Evolutionary conservation across 1,140 invertebrate species (phyloP).

Genomic region (Drosophila pectinifera): DNA sequence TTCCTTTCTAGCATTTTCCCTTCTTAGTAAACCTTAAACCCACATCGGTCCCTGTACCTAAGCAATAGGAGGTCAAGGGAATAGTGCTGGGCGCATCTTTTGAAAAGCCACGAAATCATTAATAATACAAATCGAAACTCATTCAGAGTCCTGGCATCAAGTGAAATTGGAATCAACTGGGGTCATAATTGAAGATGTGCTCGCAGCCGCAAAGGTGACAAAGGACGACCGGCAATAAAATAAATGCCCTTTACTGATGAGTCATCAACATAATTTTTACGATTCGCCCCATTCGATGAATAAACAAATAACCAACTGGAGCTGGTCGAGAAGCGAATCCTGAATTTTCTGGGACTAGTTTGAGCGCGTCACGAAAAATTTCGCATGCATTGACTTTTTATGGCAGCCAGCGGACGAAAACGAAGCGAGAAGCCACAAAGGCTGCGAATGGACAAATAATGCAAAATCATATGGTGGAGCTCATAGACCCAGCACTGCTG

Average conservation of each 20-base stretch:
- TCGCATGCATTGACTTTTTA: conserved; percentile 84
- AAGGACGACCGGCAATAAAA: conserved; percentile 71
- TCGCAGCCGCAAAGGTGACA: conserved; percentile 57
- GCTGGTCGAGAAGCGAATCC: conserved; percentile 26
- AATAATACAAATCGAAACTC: conserved; percentile 80
- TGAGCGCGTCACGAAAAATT: conserved; percentile 78
- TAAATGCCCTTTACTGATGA: conserved; percentile 84
- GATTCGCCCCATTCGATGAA: conserved; percentile 77
- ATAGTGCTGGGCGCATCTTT: not conserved
- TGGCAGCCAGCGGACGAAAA: conserved; percentile 40
- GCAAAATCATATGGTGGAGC: conserved; percentile 82
- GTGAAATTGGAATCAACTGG: conserved; percentile 60
- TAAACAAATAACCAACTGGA: conserved; percentile 76
- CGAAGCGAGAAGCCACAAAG: conserved; percentile 21
- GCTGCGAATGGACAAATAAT: conserved; percentile 67
- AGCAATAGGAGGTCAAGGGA: not conserved
- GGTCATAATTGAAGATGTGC: conserved; percentile 59
- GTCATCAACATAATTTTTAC: conserved; percentile 84
- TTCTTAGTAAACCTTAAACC: too few species aligned
- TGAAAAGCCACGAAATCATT: conserved; percentile 49
- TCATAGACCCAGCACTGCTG: conserved; percentile 26
- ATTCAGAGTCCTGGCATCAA: conserved; percentile 69
- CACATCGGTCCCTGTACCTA: not conserved
- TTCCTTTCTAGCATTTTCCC: not conserved
- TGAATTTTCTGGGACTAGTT: conserved; percentile 51